phyloP scores from a whole-genome alignment of 2,888 invertebrate genomes.

The Scaptomyza caliginosa region DNA sequence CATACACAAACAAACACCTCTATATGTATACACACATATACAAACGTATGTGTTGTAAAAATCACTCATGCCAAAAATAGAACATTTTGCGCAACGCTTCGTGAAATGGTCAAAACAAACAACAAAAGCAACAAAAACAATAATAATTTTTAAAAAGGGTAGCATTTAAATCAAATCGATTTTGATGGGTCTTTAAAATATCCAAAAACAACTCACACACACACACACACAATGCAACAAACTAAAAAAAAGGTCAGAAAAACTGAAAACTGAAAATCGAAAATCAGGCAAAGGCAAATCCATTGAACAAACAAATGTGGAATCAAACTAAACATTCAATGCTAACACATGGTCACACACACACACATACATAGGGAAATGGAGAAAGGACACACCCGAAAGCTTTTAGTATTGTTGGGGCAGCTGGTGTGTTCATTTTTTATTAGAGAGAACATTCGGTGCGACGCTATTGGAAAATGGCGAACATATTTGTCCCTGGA shows the following conservation, averaged over 20 bases:
- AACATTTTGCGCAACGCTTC: constrained; percentile 60
- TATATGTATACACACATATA: neutral
- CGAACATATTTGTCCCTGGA: constrained; percentile 80
- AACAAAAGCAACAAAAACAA: constrained; percentile 38
- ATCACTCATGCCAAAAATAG: constrained; percentile 74
- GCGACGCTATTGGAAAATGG: constrained; percentile 80
- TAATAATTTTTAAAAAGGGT: constrained; percentile 47
- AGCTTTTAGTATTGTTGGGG: constrained; percentile 65
- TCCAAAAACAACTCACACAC: constrained; percentile 12
- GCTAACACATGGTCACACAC: constrained; percentile 20
- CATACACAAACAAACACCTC: constrained; percentile 2
- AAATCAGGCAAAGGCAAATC: constrained; percentile 71
- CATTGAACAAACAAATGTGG: constrained; percentile 78
- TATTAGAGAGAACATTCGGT: constrained; percentile 77
- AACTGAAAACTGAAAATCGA: constrained; percentile 64
- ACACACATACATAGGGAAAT: neutral
- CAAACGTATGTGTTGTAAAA: constrained; percentile 49
- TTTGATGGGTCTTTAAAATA: constrained; percentile 69
- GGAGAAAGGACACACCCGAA: constrained; percentile 28
- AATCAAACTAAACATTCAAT: constrained; percentile 74
- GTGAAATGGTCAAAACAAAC: constrained; percentile 70
- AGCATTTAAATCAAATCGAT: constrained; percentile 79
- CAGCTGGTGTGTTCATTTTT: constrained; percentile 78
- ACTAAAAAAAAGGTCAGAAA: constrained; percentile 34
- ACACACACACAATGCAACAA: constrained; percentile 3